A percentile compares a stretch with the other conserved stretches of the same genome.
Conservation (phyloP, 2,888 invertebrate genomes). For the Masnerella sp. region DNA sequence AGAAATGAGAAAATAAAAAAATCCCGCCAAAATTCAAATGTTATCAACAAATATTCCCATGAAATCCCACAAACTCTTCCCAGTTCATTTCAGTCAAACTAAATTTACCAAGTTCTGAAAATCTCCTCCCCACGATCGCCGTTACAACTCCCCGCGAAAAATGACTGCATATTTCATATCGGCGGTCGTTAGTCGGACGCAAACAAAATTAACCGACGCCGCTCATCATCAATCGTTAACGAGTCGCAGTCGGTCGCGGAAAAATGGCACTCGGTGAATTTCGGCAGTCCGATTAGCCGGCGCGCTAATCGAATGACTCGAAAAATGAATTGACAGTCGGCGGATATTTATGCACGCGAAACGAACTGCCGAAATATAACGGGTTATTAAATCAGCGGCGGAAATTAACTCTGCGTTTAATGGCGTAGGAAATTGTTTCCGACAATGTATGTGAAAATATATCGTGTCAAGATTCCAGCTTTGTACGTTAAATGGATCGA, state of each 20-base stretch:
- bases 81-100: no score
- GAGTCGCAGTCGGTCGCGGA: not conserved
- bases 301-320: constrained; percentile 17
- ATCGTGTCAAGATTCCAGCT: no score
- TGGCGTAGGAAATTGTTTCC: constrained; percentile 49
- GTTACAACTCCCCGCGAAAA: no score
- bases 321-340: constrained; percentile 28
- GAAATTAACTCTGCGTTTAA: constrained; percentile 53
- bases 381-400: constrained; percentile 46
- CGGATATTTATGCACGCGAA: constrained; percentile 46
- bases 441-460: constrained; percentile 43
- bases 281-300: constrained; percentile 14
- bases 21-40: no score
- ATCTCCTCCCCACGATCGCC: no score
- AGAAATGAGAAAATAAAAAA: no score
- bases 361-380: constrained; percentile 42
- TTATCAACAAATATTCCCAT: no score
- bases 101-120: no score
- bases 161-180: no score
- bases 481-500: no score
- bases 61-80: no score
- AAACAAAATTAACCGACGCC: constrained; percentile 3
- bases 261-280: not conserved
- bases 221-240: not conserved
- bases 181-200: no score